A percentile compares a stretch with the other conserved stretches of the same genome.
phyloP scores from a whole-genome alignment of 23 tunicate species.

The Trididemnum miniatum region DNA sequence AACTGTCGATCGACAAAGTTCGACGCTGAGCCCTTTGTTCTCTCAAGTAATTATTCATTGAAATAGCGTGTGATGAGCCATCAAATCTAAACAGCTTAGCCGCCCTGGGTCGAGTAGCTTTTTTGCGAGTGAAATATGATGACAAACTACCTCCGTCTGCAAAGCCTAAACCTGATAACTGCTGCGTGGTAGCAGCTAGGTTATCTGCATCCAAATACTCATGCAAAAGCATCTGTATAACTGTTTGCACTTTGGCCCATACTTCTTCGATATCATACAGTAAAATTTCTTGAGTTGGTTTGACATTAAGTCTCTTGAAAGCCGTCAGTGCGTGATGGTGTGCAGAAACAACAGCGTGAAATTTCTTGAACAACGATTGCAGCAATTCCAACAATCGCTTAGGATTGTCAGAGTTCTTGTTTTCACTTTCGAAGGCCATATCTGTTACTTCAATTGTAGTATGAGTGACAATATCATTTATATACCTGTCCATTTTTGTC shows the following conservation, averaged over 20 bases:
- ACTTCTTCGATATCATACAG: constrained; percentile 84
- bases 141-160: constrained; percentile 66
- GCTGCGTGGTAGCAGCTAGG: constrained; percentile 61
- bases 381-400: constrained; percentile 76
- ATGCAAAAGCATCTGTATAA: constrained; percentile 63
- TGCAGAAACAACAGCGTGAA: constrained; percentile 69
- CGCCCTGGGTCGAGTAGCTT: constrained; percentile 43
- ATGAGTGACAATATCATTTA: constrained; percentile 80
- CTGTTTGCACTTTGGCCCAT: constrained; percentile 93
- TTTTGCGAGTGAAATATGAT: constrained; percentile 73
- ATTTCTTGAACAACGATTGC: constrained; percentile 71
- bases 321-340: constrained; percentile 58
- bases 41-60: constrained; percentile 92
- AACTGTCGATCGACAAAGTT: constrained; percentile 18
- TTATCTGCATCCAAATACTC: constrained; percentile 96
- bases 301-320: constrained; percentile 20
- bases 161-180: constrained; percentile 38
- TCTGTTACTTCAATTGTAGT: constrained; percentile 92
- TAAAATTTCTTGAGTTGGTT: background rate
- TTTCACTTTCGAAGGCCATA: constrained; percentile 55
- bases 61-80: constrained; percentile 95
- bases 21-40: constrained; percentile 89
- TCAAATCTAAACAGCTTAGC: constrained; percentile 91
- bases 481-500: constrained; percentile 79
- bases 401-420: constrained; percentile 63